phyloP scores from a whole-genome alignment of 2,888 invertebrate species.

The Apodemia zela region DNA sequence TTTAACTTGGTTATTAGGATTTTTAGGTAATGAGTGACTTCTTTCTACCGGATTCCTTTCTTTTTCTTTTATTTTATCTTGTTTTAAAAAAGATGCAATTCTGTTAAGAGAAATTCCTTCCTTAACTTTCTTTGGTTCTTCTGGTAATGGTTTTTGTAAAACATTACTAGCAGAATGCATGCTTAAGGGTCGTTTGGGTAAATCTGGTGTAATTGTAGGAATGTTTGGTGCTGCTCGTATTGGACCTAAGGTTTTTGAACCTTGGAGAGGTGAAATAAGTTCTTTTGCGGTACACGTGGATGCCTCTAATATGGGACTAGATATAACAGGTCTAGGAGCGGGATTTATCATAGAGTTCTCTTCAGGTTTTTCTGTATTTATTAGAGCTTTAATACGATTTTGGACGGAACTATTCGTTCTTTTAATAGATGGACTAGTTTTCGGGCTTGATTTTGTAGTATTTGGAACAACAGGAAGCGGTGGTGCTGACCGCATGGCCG shows the following conservation, averaged over 20 bases:
- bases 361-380: conserved; percentile 63
- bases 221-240: conserved; percentile 80
- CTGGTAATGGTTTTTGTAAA: conserved; percentile 65
- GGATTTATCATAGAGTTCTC: conserved; percentile 74
- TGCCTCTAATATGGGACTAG: conserved; percentile 89
- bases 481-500: conserved; percentile 81
- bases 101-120: conserved; percentile 84
- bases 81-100: conserved; percentile 87
- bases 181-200: conserved; percentile 75
- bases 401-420: conserved; percentile 64
- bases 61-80: conserved; percentile 77
- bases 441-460: conserved; percentile 52
- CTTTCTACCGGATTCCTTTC: conserved; percentile 71
- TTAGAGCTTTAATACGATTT: conserved; percentile 67
- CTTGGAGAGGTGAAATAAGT: conserved; percentile 82
- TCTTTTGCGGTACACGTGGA: conserved; percentile 91
- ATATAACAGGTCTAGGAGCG: conserved; percentile 88
- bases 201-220: conserved; percentile 56
- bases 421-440: conserved; percentile 62
- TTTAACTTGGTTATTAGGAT: conserved; percentile 79
- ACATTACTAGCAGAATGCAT: conserved; percentile 59
- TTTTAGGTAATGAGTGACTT: conserved; percentile 81
- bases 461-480: conserved; percentile 82
- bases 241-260: conserved; percentile 81
- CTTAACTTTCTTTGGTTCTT: conserved; percentile 77